Base-by-base conservation (phyloP, 2,888 invertebrate species). In the Cyrtodaria siliqua region DNA sequence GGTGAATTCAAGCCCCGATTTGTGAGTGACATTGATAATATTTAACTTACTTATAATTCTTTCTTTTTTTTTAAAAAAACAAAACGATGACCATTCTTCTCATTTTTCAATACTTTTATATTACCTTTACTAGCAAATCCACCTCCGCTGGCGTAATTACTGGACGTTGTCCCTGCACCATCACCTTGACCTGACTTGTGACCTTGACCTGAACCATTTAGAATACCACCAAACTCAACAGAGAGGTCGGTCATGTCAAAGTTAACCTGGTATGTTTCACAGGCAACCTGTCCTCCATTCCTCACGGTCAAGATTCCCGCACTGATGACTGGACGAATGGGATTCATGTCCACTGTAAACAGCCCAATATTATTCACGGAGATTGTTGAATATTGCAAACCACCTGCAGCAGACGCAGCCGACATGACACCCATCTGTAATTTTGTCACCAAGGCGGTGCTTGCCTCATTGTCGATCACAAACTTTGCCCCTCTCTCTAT, bases 91-190 rank as follows among this genome's bases (percentile, higher is more conserved):
- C n/a, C n/a, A n/a, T n/a, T n/a, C n/a, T n/a, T n/a, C n/a, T n/a
- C n/a, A n/a, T n/a, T n/a, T n/a, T n/a, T n/a, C n/a, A n/a, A n/a
- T n/a, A n/a, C n/a, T n/a, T n/a, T n/a, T n/a, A n/a, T n/a, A n/a
- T n/a, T 33, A 89, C 89, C 87, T 74, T 38, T 42, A 29, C 85
- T 79, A 40, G 85, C 86, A 71, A 87, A 77, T 1, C 86, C 82
- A 33, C 75, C 89, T 9, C 88, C 89, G 57, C 81, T 68, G 1
- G 79, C 84, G 56, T 71, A 69, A 62, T 71, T 53, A 18, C 72
- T 57, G 14, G 26, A 33, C 2, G 55, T 56, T 3, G 47, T 24
- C 3, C 87, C 87, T 26, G 73, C 74, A 16, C 87, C 87, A 6
- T 75, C 74, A 9, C 88, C 89, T 47, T 55, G 42, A 29, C 61